These are phyloP conservation scores for Chalcosyrphus nemorum DNA, from an alignment of 2,888 invertebrate genomes.

Conservation along the genomic window DNA sequence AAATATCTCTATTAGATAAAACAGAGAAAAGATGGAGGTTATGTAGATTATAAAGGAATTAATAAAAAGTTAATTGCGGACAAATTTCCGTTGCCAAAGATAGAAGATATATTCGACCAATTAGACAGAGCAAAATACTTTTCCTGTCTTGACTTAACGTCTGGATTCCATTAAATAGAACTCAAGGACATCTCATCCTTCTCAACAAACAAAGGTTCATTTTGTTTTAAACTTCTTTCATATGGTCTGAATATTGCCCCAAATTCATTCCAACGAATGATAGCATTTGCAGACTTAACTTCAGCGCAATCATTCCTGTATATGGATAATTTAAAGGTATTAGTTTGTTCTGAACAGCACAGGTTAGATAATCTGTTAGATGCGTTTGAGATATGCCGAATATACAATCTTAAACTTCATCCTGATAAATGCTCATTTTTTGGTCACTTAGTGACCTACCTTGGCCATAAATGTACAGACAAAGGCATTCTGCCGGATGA, in stretches of 20 bases:
- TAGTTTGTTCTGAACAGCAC: slow-evolving; percentile 65
- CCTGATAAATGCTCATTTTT: slow-evolving; percentile 59
- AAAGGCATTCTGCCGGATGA: slow-evolving; percentile 30
- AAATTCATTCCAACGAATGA: slow-evolving; percentile 74
- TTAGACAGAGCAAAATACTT: not conserved
- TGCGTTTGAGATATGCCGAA: slow-evolving; percentile 13
- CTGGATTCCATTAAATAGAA: slow-evolving; percentile 12
- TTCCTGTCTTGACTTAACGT: slow-evolving; percentile 15
- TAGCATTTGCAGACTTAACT: slow-evolving; percentile 72
- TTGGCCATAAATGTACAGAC: not conserved
- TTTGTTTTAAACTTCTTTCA: slow-evolving; percentile 70
- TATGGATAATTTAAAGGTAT: slow-evolving; percentile 74
- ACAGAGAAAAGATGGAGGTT: slow-evolving; percentile 10
- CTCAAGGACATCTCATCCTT: slow-evolving; percentile 27
- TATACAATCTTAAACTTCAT: slow-evolving; percentile 46
- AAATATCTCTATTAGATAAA: not conserved
- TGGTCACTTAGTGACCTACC: slow-evolving; percentile 50
- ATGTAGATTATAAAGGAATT: slow-evolving; percentile 3
- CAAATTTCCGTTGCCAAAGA: slow-evolving; percentile 43
- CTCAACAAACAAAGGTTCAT: slow-evolving; percentile 58
- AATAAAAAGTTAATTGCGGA: slow-evolving; percentile 22
- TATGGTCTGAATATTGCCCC: slow-evolving; percentile 70
- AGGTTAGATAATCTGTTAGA: slow-evolving; percentile 24
- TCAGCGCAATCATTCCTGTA: slow-evolving; percentile 69
- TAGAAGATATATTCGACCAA: slow-evolving; percentile 32